These are phyloP conservation scores for Spodoptera littoralis DNA, from an alignment of 2,888 invertebrate species.

Conservation along the genomic window DNA sequence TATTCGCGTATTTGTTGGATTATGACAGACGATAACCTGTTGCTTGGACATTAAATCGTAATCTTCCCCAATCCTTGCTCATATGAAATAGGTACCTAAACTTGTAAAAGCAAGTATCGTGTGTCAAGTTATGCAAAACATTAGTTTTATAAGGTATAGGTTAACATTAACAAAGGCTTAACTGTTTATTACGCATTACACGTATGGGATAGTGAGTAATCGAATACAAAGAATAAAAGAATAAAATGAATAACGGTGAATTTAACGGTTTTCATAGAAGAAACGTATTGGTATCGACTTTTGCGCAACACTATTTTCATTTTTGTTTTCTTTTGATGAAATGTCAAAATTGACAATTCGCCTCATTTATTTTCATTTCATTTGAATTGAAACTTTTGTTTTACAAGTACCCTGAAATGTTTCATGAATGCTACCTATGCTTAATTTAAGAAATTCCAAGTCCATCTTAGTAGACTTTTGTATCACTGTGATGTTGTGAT, in stretches of 20 bases:
- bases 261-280: constrained; percentile 26
- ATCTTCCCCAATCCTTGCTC: constrained; percentile 73
- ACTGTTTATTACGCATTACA: constrained; percentile 44
- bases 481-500: too few species aligned
- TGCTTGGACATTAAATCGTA: constrained; percentile 82
- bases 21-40: constrained; percentile 85
- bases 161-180: constrained; percentile 52
- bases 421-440: too few species aligned
- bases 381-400: too few species aligned
- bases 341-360: constrained; percentile 50
- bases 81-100: constrained; percentile 51
- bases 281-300: constrained; percentile 42
- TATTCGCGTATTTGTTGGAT: constrained; percentile 84
- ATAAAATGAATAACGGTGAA: constrained; percentile 30
- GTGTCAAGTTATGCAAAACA: constrained; percentile 31
- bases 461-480: too few species aligned
- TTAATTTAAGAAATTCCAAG: too few species aligned
- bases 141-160: constrained; percentile 40
- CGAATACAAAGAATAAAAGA: constrained; percentile 15
- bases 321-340: constrained; percentile 32
- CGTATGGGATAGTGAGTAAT: constrained; percentile 37
- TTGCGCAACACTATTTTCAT: constrained; percentile 64
- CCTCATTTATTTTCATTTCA: constrained; percentile 5
- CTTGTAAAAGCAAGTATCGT: constrained; percentile 35
- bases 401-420: too few species aligned